phyloP scores from a whole-genome alignment of 1,140 invertebrate genomes.

The Diabrotica virgifera region DNA sequence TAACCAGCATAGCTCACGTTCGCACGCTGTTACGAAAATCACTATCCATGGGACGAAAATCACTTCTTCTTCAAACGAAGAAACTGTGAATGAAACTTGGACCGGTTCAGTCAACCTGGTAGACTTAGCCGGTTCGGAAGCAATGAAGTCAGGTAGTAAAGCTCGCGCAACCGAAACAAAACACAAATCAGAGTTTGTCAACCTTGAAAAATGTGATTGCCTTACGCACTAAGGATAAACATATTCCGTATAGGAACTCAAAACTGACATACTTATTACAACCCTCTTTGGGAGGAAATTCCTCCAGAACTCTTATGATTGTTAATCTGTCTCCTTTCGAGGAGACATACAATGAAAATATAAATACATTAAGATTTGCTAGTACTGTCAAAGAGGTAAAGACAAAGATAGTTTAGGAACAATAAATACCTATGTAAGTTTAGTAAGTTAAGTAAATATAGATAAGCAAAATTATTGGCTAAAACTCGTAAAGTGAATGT shows the following conservation, averaged over 20 bases:
- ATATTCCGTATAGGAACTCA: constrained; percentile 88
- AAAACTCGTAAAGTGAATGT: too few species aligned
- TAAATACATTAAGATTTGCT: constrained; percentile 81
- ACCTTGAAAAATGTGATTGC: constrained; percentile 87
- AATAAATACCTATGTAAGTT: too few species aligned
- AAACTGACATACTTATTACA: too few species aligned
- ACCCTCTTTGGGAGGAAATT: too few species aligned
- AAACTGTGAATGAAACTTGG: constrained; percentile 12
- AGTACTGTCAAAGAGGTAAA: constrained; percentile 71
- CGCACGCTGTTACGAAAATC: constrained; percentile 78
- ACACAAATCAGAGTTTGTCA: constrained; percentile 83
- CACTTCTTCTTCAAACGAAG: too few species aligned
- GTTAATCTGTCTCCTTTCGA: too few species aligned
- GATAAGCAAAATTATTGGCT: too few species aligned
- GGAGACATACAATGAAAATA: constrained; percentile 75
- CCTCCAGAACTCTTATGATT: too few species aligned
- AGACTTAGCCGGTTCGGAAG: constrained; percentile 91
- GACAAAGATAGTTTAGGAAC: too few species aligned
- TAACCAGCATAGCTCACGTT: constrained; percentile 81
- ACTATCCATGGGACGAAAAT: constrained; percentile 53
- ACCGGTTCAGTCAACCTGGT: constrained; percentile 77
- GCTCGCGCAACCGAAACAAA: constrained; percentile 81
- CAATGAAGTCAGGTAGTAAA: constrained; percentile 76
- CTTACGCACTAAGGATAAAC: constrained; percentile 71
- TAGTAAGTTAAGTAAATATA: too few species aligned